These are phyloP conservation scores for Gymnothorax javanicus DNA, from an alignment of 2,797 vertebrate genomes.

Conservation along the genomic window DNA sequence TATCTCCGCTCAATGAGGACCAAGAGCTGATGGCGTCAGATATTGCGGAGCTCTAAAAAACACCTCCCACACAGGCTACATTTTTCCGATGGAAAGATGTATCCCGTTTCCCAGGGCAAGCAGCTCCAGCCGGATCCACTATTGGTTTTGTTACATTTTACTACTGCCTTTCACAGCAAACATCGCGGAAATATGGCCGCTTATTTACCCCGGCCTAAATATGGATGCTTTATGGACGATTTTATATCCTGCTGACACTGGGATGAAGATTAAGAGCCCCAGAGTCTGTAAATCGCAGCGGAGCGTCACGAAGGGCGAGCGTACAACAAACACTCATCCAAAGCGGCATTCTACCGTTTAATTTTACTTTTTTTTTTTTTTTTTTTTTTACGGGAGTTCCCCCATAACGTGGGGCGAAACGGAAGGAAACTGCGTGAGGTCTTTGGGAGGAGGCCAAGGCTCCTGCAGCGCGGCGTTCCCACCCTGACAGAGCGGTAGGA, in stretches of 20 bases:
- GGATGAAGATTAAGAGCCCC: neutral
- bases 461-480: neutral
- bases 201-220: neutral
- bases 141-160: neutral
- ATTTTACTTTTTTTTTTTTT: neutral
- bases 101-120: neutral
- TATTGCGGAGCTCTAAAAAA: neutral
- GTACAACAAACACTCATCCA: neutral
- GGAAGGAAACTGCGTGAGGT: neutral
- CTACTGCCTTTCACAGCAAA: neutral
- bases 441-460: neutral
- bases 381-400: neutral
- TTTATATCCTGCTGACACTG: neutral
- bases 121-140: too few species aligned
- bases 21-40: neutral
- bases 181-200: too few species aligned
- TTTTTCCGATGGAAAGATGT: neutral
- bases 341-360: neutral
- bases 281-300: neutral
- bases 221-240: neutral
- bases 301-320: neutral
- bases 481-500: neutral
- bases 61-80: neutral
- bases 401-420: neutral
- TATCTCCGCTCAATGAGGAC: neutral